Evolutionary conservation across 2,797 vertebrate genomes (phyloP), one percentile per base, ranked within the genome.

Genomic region (Poeciliopsis infans): DNA sequence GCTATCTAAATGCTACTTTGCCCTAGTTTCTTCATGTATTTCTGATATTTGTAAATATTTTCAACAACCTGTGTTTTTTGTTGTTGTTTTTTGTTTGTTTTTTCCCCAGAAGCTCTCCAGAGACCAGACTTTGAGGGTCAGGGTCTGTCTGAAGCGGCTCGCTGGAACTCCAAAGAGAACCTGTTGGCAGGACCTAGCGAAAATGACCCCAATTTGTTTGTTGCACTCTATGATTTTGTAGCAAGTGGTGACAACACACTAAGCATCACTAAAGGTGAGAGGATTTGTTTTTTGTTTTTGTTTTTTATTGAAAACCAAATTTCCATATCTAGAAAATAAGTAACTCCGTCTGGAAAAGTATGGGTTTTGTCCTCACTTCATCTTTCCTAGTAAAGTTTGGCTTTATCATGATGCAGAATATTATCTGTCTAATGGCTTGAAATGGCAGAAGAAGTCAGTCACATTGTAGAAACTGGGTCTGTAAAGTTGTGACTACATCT

Each of bases 111-210:
- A 98, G 97, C 98, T 92, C 97, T 99, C 84, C 98, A 99, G 93
- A 97, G 96, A 93, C 98, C 98, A 0, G 98, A 99, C 92, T 97
- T 98, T 28, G 98, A 99, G 94, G 95, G 97, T 61, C 97, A 97
- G 83, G 97, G 97, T 87, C 95, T 99, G 87, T 97, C 96, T 0
- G 98, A 99, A 95, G 98, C 97, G 0, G 98, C 97, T 68, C 98
- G 98, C 80, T 99, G 98, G 98, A 99, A 99, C 95, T 99, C 98
- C 87, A 99, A 99, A 94, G 98, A 99, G 93, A 99, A 98, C 88
- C 96, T 99, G 41, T 96, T 99, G 79, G 96, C 97, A 0, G 97
- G 98, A 73, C 98, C 98, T 59, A 97, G 98, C 74, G 98, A 99
- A 94, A 99, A 99, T 95, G 98, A 99, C 93, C 97, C 98, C 86